These are phyloP conservation scores for Metopolophium dirhodum DNA, from an alignment of 1,140 invertebrate species.

Conservation along the genomic window DNA sequence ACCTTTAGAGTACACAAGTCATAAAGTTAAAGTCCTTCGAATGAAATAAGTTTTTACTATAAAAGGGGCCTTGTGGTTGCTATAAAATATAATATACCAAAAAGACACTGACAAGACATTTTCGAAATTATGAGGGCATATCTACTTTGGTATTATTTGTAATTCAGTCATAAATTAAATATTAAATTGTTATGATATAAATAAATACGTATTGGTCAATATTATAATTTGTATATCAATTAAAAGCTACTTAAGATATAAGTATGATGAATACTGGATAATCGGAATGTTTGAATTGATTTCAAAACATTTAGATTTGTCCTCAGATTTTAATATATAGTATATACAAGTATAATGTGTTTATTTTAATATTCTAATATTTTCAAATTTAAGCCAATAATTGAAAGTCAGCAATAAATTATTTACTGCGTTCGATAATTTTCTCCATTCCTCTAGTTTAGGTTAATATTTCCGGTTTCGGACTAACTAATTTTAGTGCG, in stretches of 20 bases:
- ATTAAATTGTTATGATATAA: background rate
- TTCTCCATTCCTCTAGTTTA: background rate
- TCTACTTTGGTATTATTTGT: background rate
- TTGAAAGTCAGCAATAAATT: background rate
- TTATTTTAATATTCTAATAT: background rate
- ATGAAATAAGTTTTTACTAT: background rate
- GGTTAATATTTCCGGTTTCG: background rate
- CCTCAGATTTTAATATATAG: background rate
- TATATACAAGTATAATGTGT: background rate
- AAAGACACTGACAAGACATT: background rate
- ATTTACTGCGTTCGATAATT: background rate
- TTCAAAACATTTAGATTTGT: background rate
- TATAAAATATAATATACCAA: constrained; percentile 7
- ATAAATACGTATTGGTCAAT: background rate
- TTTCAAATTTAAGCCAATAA: background rate
- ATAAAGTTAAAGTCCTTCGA: background rate
- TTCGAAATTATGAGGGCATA: background rate
- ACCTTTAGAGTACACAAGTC: background rate
- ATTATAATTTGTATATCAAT: background rate
- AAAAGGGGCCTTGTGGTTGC: background rate
- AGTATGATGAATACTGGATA: background rate
- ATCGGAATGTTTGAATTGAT: background rate
- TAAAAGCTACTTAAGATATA: background rate
- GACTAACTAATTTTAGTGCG: constrained; percentile 11
- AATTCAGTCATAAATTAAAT: background rate